These are phyloP conservation scores for Alviniconcha marisindica DNA, from an alignment of 1,140 invertebrate species.

Conservation along the genomic window DNA sequence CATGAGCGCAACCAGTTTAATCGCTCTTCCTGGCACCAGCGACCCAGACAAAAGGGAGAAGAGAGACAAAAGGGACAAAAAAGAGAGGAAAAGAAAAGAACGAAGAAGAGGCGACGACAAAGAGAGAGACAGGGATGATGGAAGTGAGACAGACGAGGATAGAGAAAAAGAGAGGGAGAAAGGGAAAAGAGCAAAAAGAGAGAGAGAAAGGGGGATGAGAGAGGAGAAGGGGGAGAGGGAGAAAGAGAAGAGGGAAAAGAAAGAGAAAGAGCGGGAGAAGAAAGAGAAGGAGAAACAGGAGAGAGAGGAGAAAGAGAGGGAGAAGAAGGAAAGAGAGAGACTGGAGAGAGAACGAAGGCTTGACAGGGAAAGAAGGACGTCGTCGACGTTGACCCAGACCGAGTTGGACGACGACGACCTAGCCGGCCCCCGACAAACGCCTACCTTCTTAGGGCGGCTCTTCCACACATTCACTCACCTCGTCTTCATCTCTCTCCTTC, in stretches of 20 bases:
- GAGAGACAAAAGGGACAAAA: too few species aligned
- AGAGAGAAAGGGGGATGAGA: neutral
- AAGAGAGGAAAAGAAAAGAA: too few species aligned
- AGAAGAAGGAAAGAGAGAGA: neutral
- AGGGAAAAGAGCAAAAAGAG: neutral
- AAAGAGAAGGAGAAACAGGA: neutral
- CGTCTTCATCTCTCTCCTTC: neutral
- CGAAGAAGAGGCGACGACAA: too few species aligned
- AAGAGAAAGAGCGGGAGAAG: neutral
- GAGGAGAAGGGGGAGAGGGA: neutral
- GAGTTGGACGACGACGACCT: too few species aligned
- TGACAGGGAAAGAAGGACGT: neutral
- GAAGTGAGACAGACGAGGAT: neutral
- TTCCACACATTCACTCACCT: neutral
- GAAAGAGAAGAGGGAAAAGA: neutral
- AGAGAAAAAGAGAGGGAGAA: neutral
- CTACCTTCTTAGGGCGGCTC: neutral
- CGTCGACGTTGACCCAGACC: too few species aligned
- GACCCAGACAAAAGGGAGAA: too few species aligned
- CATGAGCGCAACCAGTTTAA: too few species aligned
- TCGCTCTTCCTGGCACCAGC: too few species aligned
- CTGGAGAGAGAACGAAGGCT: neutral
- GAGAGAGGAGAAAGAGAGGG: neutral
- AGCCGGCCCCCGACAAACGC: neutral
- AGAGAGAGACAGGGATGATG: neutral